A percentile compares a stretch with the other conserved stretches of the same genome.
Conservation (phyloP, 92 coral and sea anemone genomes). For the Parazoanthus darwini region DNA sequence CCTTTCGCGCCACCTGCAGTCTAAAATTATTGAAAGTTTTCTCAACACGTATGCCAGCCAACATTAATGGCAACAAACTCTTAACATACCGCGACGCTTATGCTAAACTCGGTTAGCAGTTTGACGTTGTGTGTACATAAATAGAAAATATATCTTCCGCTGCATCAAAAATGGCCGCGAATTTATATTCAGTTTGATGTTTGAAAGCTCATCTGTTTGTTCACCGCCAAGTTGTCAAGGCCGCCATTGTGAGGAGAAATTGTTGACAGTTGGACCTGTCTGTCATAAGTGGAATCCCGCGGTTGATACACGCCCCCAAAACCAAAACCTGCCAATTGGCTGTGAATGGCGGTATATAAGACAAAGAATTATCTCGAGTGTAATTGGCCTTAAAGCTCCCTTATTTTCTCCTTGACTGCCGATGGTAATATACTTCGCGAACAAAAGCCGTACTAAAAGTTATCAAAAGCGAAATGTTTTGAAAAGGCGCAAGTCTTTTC, state of each 20-base stretch:
- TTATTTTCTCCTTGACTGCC: conserved; percentile 70
- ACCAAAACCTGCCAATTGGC: conserved; percentile 79
- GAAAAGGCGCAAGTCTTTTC: conserved; percentile 2
- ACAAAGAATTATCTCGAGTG: conserved; percentile 80
- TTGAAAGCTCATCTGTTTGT: conserved; percentile 47
- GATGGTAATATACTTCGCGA: conserved; percentile 60
- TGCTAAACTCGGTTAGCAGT: conserved; percentile 24
- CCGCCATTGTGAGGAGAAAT: conserved; percentile 69
- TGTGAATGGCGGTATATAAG: conserved; percentile 68
- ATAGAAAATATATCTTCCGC: conserved; percentile 33
- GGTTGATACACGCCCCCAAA: conserved; percentile 69
- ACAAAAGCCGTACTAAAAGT: conserved; percentile 69
- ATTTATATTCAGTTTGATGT: conserved; percentile 43
- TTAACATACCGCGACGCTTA: conserved; percentile 21
- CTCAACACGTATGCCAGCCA: conserved; percentile 12
- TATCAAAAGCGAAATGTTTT: conserved; percentile 48
- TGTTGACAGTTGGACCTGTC: conserved; percentile 85
- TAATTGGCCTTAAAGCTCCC: conserved; percentile 73
- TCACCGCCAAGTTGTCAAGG: conserved; percentile 63
- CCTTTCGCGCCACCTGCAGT: conserved; percentile 78
- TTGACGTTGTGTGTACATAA: conserved; percentile 21
- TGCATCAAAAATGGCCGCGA: conserved; percentile 28
- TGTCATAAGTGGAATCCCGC: conserved; percentile 78
- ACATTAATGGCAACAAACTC: conserved; percentile 30
- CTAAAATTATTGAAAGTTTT: conserved; percentile 9